Evolutionary conservation across 2,888 invertebrate genomes (phyloP).

Genomic region (Tupiocoris notatus): DNA sequence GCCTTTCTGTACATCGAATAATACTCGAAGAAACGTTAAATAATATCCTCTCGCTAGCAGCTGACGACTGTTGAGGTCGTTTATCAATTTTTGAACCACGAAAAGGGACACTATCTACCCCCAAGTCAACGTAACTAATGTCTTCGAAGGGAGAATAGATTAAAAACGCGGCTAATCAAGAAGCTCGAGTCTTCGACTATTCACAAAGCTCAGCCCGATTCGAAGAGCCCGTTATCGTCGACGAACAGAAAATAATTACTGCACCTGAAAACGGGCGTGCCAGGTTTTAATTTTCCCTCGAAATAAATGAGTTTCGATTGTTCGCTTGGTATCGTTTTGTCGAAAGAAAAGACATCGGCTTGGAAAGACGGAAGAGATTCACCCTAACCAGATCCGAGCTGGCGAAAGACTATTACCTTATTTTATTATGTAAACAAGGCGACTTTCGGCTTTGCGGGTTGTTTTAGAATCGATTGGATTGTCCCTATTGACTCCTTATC

Average conservation of each 20-base stretch:
- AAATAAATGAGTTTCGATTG: conserved; percentile 36
- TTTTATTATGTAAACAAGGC: conserved; percentile 45
- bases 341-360: conserved; percentile 8
- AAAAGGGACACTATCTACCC: neutral
- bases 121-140: conserved; percentile 1
- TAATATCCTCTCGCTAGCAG: too few relatives aligned
- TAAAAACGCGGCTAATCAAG: neutral
- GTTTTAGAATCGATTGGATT: conserved; percentile 44
- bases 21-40: too few relatives aligned
- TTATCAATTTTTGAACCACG: too few relatives aligned
- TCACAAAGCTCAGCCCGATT: neutral
- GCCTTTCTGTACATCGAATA: too few relatives aligned
- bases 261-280: conserved; percentile 19
- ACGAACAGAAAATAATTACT: conserved; percentile 29
- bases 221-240: conserved; percentile 10
- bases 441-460: conserved; percentile 13
- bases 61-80: too few relatives aligned
- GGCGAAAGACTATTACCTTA: conserved; percentile 3
- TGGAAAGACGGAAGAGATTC: neutral
- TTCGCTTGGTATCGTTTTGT: conserved; percentile 24
- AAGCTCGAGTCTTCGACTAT: neutral
- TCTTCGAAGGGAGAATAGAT: neutral
- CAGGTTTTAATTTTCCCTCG: conserved; percentile 33
- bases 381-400: neutral
- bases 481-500: conserved; percentile 48